Evolutionary conservation across 2,797 vertebrate genomes (phyloP).

Genomic region (Pangasius mekongensis): DNA sequence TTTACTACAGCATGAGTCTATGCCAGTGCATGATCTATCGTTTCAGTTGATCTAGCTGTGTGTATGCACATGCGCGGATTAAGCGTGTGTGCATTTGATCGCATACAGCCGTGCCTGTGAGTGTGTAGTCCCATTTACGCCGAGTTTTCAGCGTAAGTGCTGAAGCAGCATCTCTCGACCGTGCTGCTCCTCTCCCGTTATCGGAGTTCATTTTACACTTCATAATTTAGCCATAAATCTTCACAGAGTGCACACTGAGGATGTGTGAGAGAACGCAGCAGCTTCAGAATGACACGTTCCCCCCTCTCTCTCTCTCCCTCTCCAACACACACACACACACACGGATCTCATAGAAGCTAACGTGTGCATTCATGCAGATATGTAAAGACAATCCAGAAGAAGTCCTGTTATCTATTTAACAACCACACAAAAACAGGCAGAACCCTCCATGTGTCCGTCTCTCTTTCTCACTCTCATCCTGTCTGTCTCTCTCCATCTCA

Average conservation of each 20-base stretch:
- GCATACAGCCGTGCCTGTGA: not conserved
- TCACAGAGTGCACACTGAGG: conserved; percentile 1
- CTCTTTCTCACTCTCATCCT: not conserved
- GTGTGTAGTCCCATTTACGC: conserved; percentile 14
- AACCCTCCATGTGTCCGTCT: not conserved
- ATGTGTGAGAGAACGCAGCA: not conserved
- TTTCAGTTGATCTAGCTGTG: not conserved
- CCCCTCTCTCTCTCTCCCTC: not conserved
- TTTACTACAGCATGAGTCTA: not conserved
- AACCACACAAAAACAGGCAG: not conserved
- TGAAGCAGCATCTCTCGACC: conserved; percentile 54
- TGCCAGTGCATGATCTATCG: not conserved
- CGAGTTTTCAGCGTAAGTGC: conserved; percentile 46
- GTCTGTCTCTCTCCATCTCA: not conserved
- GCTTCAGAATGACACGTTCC: conserved; percentile 26
- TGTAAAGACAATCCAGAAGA: not conserved
- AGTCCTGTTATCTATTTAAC: not conserved
- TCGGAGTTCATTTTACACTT: conserved; percentile 60
- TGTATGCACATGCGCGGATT: conserved; percentile 7
- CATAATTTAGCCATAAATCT: conserved; percentile 61
- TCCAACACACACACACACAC: not conserved
- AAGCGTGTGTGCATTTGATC: not conserved
- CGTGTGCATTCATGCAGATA: conserved; percentile 11
- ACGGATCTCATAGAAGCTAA: not conserved
- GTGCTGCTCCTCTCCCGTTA: conserved; percentile 50